Evolutionary conservation across 2,888 invertebrate genomes (phyloP).

Genomic region (Apocheima hispidaria): DNA sequence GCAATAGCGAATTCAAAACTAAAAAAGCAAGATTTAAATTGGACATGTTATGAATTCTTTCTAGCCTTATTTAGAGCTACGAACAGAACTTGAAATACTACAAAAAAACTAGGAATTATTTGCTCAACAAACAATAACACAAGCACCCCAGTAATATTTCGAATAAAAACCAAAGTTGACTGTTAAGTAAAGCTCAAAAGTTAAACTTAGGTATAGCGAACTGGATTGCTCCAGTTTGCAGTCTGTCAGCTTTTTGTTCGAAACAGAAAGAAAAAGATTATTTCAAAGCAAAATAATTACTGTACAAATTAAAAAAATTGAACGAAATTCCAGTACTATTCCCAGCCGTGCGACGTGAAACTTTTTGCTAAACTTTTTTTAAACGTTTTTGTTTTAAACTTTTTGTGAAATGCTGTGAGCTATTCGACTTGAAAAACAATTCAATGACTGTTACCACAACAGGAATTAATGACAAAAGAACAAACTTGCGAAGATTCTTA

Average conservation of each 20-base stretch:
- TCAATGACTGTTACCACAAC: neutral
- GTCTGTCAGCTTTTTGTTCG: constrained; percentile 51
- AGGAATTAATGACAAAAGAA: neutral
- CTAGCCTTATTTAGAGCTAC: neutral
- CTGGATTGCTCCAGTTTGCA: constrained; percentile 24
- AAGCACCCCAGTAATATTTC: neutral
- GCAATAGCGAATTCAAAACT: no score
- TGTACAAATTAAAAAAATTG: constrained; percentile 48
- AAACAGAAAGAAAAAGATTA: constrained; percentile 44
- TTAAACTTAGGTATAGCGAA: constrained; percentile 15
- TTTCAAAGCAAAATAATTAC: constrained; percentile 50
- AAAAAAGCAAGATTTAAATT: no score
- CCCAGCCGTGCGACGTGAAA: constrained; percentile 45
- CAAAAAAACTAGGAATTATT: neutral
- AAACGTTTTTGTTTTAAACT: constrained; percentile 15
- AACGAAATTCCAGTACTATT: constrained; percentile 39
- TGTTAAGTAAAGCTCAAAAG: constrained; percentile 6
- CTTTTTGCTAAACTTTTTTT: constrained; percentile 39
- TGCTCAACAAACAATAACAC: neutral
- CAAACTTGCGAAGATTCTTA: neutral
- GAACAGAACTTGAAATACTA: neutral
- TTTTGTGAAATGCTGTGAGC: constrained; percentile 8
- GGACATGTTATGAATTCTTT: no score
- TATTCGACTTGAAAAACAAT: neutral
- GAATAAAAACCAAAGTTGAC: neutral